Percentiles rank a stretch among this genome's conserved stretches.
Evolutionary conservation across 1,140 invertebrate species (phyloP).

Genomic region (Scaptomyza montana): DNA sequence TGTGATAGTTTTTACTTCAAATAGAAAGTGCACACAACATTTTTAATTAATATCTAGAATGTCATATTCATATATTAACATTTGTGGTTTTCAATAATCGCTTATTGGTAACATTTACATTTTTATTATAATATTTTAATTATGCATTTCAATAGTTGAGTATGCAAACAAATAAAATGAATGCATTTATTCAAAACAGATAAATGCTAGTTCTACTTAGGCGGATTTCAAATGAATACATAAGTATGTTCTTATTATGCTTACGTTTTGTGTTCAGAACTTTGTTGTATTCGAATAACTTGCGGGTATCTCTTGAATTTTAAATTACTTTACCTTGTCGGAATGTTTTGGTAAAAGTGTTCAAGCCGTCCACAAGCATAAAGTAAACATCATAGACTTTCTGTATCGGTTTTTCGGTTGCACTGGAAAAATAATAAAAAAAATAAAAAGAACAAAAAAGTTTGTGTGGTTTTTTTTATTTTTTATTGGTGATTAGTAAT

Average conservation of each 20-base stretch:
- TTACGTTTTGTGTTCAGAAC: too few species aligned
- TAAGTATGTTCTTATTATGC: background rate
- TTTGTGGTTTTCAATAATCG: background rate
- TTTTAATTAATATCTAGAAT: background rate
- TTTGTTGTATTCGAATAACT: background rate
- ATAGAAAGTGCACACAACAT: background rate
- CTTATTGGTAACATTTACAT: background rate
- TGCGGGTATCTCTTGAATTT: background rate
- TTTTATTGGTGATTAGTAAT: too few species aligned
- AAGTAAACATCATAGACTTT: conserved; percentile 63
- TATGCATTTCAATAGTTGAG: too few species aligned
- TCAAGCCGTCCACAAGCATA: conserved; percentile 9
- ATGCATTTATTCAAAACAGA: too few species aligned
- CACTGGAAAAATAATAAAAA: conserved; percentile 19
- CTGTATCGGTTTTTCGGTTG: conserved; percentile 57
- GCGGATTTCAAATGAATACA: background rate
- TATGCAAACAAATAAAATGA: too few species aligned
- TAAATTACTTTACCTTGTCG: conserved; percentile 27
- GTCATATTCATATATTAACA: background rate
- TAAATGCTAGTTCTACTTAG: too few species aligned
- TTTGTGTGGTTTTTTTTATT: too few species aligned
- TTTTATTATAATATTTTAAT: background rate
- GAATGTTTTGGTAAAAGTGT: conserved; percentile 13
- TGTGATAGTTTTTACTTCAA: conserved; percentile 1
- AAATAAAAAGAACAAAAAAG: too few species aligned